These are phyloP conservation scores for Actinia tenebrosa DNA, from an alignment of 64 coral and sea anemone species.

Conservation along the genomic window DNA sequence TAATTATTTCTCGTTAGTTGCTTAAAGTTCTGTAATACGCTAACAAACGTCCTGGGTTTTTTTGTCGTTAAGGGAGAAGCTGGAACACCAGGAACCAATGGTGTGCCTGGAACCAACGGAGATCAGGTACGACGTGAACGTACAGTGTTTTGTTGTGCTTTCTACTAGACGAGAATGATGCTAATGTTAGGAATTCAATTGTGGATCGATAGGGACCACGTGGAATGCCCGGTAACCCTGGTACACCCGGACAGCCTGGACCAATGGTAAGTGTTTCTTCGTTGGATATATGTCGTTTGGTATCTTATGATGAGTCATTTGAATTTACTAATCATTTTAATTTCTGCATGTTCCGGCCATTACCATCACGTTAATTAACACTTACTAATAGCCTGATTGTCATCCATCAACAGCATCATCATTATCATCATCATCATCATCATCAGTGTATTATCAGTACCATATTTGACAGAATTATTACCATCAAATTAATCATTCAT, in stretches of 20 bases:
- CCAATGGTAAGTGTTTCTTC: slow-evolving; percentile 33
- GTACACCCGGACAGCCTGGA: slow-evolving; percentile 36
- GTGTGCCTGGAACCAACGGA: slow-evolving; percentile 34
- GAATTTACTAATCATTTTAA: no score
- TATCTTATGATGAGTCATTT: no score
- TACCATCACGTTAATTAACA: no score
- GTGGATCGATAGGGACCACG: slow-evolving; percentile 34
- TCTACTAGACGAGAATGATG: no score
- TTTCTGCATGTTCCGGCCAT: no score
- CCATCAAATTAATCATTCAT: not conserved
- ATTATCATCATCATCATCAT: no score
- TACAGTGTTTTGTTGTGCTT: not conserved
- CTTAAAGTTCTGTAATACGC: no score
- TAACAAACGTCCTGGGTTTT: not conserved
- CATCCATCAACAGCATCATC: not conserved
- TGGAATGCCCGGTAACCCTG: slow-evolving; percentile 51
- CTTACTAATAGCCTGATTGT: no score
- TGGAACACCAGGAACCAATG: slow-evolving; percentile 26
- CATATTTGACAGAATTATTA: not conserved
- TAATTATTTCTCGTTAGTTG: no score
- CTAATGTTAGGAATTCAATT: not conserved
- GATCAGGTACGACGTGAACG: slow-evolving; percentile 25
- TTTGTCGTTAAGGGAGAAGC: slow-evolving; percentile 29
- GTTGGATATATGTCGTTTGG: not conserved
- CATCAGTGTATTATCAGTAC: no score